Evolutionary conservation across 1,140 invertebrate species (phyloP).

Genomic region (Dinothrombium tinctorium): DNA sequence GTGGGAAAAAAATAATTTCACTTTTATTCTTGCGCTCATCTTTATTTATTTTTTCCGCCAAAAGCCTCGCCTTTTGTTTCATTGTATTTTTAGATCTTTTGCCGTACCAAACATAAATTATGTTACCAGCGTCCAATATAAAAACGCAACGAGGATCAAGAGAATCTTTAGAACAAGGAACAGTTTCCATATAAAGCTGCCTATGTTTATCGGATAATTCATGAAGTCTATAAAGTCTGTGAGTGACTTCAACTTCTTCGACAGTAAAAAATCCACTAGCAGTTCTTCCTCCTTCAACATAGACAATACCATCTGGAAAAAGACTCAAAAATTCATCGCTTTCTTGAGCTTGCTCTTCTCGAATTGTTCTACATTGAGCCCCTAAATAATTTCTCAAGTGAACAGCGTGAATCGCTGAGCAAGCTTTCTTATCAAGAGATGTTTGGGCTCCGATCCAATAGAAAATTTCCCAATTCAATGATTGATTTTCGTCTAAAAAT

Average conservation of each 20-base stretch:
- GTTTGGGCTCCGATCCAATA: constrained; percentile 97
- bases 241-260: constrained; percentile 64
- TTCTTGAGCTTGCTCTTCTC: constrained; percentile 91
- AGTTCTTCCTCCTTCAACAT: constrained; percentile 88
- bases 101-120: constrained; percentile 76
- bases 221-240: constrained; percentile 67
- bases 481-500: constrained; percentile 51
- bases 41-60: constrained; percentile 97
- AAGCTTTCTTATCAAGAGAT: constrained; percentile 88
- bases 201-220: constrained; percentile 38
- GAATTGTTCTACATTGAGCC: constrained; percentile 80
- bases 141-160: constrained; percentile 81
- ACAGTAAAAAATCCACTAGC: constrained; percentile 92
- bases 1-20: constrained; percentile 59
- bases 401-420: constrained; percentile 95
- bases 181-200: constrained; percentile 75
- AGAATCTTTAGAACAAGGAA: constrained; percentile 32
- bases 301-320: constrained; percentile 76
- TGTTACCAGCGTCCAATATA: constrained; percentile 60
- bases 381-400: constrained; percentile 87
- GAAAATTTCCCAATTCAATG: constrained; percentile 79
- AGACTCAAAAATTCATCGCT: constrained; percentile 79
- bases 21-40: constrained; percentile 88
- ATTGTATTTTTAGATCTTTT: constrained; percentile 77
- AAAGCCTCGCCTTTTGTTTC: constrained; percentile 72